Evolutionary conservation across 2,797 vertebrate species (phyloP).

Genomic region (Siniperca scherzeri): DNA sequence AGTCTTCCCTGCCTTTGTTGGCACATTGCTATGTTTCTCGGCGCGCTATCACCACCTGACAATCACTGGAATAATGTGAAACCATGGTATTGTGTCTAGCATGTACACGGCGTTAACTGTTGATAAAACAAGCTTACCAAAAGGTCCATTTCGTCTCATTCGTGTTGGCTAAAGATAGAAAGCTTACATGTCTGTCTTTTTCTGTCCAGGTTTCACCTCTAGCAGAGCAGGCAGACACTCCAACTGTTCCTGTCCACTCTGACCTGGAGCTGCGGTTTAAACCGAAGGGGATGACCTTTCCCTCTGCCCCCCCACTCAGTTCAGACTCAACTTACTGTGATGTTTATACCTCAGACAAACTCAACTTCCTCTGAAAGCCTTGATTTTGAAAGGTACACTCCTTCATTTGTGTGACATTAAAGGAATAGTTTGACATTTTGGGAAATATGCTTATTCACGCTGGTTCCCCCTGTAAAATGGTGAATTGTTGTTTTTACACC

Average conservation of each 20-base stretch:
- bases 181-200: background rate
- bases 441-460: background rate
- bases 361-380: conserved; percentile 50
- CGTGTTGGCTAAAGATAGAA: background rate
- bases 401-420: background rate
- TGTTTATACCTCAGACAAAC: conserved; percentile 67
- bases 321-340: background rate
- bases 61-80: no score
- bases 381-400: background rate
- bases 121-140: background rate
- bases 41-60: no score
- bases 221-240: background rate
- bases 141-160: background rate
- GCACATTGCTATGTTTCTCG: no score
- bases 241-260: background rate
- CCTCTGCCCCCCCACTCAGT: conserved; percentile 27
- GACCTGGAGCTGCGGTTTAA: conserved; percentile 35
- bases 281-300: conserved; percentile 30
- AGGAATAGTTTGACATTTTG: background rate
- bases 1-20: no score
- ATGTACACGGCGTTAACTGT: background rate
- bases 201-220: conserved; percentile 9
- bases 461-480: background rate
- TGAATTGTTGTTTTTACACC: background rate
- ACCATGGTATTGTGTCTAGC: background rate